A percentile compares a stretch with the other conserved stretches of the same genome.
Evolutionary conservation across 2,113 vertebrate species (phyloP).

Genomic region (Hemichromis elongatus): DNA sequence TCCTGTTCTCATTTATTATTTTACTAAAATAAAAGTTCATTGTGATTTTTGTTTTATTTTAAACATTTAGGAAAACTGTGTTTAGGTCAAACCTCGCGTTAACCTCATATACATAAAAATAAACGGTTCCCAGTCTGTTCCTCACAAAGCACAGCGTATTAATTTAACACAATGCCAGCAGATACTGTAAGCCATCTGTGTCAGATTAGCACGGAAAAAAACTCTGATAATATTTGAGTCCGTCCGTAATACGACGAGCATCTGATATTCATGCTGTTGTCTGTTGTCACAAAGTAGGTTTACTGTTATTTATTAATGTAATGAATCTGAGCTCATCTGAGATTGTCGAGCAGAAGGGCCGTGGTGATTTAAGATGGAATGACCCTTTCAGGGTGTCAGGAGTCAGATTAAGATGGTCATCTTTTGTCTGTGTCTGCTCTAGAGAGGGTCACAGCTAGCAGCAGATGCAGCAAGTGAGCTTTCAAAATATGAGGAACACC

Average conservation of each 20-base stretch:
- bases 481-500: background rate
- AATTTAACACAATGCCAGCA: background rate
- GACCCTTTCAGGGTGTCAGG: background rate
- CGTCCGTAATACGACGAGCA: accelerated
- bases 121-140: background rate
- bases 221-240: background rate
- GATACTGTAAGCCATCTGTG: background rate
- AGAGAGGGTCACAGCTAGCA: background rate
- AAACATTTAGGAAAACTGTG: background rate
- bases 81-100: background rate
- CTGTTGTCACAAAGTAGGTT: background rate
- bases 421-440: background rate
- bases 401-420: background rate
- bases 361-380: background rate
- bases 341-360: background rate
- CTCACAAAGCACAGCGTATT: background rate
- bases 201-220: background rate
- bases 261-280: background rate
- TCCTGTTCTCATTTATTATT: accelerated
- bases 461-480: background rate
- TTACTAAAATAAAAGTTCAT: background rate
- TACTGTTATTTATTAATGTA: background rate
- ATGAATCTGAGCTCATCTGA: background rate
- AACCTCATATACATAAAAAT: background rate
- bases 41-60: background rate